phyloP scores from a whole-genome alignment of 2,797 vertebrate species.

The Malacoctenus gilli region DNA sequence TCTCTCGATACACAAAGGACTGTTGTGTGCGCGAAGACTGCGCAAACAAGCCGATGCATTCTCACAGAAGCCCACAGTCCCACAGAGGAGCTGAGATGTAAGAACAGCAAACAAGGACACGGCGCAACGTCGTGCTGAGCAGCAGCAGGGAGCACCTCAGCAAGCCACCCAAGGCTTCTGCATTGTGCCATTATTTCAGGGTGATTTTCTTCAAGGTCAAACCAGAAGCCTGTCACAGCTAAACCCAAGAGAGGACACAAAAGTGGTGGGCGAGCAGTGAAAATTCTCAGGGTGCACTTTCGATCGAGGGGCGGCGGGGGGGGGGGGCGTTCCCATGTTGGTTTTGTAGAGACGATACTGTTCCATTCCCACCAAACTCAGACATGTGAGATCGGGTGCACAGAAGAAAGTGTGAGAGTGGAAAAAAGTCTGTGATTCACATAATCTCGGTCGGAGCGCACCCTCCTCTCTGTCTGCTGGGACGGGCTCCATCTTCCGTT shows the following conservation, averaged over 20 bases:
- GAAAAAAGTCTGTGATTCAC: too few species aligned
- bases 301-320: too few species aligned
- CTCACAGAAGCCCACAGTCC: conserved; percentile 10
- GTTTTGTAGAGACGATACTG: too few species aligned
- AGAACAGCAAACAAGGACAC: conserved; percentile 61
- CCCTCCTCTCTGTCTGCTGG: too few species aligned
- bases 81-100: conserved; percentile 20
- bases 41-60: conserved; percentile 11
- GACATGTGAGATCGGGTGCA: too few species aligned
- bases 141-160: conserved; percentile 52
- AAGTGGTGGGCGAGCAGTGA: conserved; percentile 10
- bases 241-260: conserved; percentile 2
- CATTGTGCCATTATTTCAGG: conserved; percentile 34
- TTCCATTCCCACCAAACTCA: too few species aligned
- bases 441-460: too few species aligned
- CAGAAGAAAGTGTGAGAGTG: too few species aligned
- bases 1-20: not conserved
- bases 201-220: conserved; percentile 60
- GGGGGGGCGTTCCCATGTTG: too few species aligned
- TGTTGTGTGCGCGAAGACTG: not conserved
- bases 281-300: not conserved
- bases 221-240: conserved; percentile 20
- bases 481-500: too few species aligned
- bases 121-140: conserved; percentile 31
- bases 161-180: conserved; percentile 33